Evolutionary conservation across 2,888 invertebrate genomes (phyloP).

Genomic region (Drosophila meridiana): DNA sequence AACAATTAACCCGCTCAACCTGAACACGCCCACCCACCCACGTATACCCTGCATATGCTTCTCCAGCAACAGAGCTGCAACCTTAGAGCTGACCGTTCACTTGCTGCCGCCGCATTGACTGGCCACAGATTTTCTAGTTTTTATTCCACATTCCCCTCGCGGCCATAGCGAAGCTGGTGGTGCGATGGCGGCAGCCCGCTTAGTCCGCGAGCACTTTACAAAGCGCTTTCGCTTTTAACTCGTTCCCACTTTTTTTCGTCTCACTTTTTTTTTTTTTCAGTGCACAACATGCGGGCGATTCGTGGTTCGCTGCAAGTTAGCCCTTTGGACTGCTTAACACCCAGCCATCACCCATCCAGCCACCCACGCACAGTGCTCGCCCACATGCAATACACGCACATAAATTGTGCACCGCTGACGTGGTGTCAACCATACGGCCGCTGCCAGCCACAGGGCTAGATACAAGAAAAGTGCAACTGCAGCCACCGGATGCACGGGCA

Average conservation of each 20-base stretch:
- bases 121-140: constrained; percentile 70
- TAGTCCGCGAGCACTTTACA: constrained; percentile 46
- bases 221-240: constrained; percentile 41
- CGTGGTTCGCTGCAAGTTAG: constrained; percentile 17
- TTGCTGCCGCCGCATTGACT: constrained; percentile 61
- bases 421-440: constrained; percentile 58
- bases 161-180: neutral
- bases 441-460: constrained; percentile 25
- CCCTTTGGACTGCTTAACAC: constrained; percentile 4
- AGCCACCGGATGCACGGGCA: constrained; percentile 32
- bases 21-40: constrained; percentile 26
- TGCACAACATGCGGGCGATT: constrained; percentile 30
- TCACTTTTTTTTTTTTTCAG: neutral
- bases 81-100: constrained; percentile 43
- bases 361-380: neutral
- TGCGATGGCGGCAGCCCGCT: constrained; percentile 25
- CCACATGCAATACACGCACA: constrained; percentile 46
- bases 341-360: neutral
- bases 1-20: constrained; percentile 68
- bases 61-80: constrained; percentile 1
- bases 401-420: constrained; percentile 61
- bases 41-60: constrained; percentile 2
- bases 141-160: constrained; percentile 35
- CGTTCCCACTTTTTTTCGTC: neutral
- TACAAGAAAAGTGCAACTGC: constrained; percentile 39